These are phyloP conservation scores for Babylonia areolata DNA, from an alignment of 1,140 invertebrate species.

Conservation along the genomic window DNA sequence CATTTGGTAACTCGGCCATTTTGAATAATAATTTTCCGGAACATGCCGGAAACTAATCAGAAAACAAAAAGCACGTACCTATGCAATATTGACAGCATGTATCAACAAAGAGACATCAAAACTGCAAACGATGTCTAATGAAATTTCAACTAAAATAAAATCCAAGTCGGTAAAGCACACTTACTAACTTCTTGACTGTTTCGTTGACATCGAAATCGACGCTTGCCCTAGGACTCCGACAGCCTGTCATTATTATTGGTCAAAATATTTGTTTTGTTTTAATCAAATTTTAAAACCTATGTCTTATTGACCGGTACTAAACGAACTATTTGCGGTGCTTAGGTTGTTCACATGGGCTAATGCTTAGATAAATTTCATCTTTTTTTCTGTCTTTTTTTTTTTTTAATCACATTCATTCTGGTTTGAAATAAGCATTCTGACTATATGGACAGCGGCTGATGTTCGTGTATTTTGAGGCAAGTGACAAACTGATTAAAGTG, in stretches of 20 bases:
- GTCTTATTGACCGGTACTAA: no score
- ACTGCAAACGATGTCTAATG: not conserved
- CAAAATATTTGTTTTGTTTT: not conserved
- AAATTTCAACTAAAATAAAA: not conserved
- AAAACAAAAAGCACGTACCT: not conserved
- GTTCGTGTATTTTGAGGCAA: no score
- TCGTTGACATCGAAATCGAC: not conserved
- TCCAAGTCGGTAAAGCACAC: not conserved
- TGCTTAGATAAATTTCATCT: no score
- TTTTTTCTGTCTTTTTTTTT: no score
- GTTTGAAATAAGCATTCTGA: no score
- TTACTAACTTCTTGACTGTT: not conserved
- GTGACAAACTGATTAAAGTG: no score
- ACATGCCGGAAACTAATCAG: slow-evolving; percentile 38
- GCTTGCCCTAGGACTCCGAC: not conserved
- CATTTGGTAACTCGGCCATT: slow-evolving; percentile 42
- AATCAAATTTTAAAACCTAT: not conserved
- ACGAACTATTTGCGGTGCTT: no score
- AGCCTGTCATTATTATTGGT: not conserved
- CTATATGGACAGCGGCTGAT: no score
- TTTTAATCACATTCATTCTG: no score
- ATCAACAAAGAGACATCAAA: not conserved
- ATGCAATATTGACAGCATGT: not conserved
- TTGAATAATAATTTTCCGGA: slow-evolving; percentile 43
- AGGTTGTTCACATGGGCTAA: no score